A percentile compares a stretch with the other conserved stretches of the same genome.
Evolutionary conservation across 2,888 invertebrate species (phyloP).

Genomic region (Dolichopus griseipennis): DNA sequence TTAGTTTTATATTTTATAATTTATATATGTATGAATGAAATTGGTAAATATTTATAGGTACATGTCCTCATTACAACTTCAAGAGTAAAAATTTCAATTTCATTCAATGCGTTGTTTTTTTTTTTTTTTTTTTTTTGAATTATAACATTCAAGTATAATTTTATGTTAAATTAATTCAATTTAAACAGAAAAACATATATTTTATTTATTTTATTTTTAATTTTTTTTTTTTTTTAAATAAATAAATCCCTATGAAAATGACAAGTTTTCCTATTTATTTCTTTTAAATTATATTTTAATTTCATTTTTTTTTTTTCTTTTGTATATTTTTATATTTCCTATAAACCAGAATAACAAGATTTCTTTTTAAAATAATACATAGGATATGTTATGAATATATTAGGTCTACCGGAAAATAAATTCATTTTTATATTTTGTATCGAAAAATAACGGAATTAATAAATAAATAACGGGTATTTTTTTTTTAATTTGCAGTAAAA

Average conservation of each 20-base stretch:
- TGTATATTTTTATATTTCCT: neutral
- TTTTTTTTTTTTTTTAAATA: no score
- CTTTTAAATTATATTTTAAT: neutral
- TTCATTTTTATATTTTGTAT: no score
- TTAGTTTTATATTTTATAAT: neutral
- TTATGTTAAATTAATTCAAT: slow-evolving; percentile 6
- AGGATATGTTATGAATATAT: no score
- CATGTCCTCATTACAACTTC: neutral
- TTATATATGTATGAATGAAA: neutral
- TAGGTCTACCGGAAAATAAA: no score
- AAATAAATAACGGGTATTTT: no score
- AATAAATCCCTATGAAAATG: neutral
- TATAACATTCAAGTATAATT: slow-evolving; percentile 3
- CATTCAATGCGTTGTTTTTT: neutral
- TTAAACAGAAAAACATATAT: neutral
- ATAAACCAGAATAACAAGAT: slow-evolving; percentile 3
- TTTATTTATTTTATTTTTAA: no score
- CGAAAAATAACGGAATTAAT: no score
- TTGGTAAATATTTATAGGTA: neutral
- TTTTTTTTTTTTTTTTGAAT: neutral
- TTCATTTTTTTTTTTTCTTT: neutral
- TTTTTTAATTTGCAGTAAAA: no score
- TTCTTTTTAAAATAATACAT: neutral
- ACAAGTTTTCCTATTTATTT: slow-evolving; percentile 6
- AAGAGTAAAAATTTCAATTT: neutral